Evolutionary conservation across 37 sponge, comb jelly and placozoan genomes (phyloP).

Genomic region (Theonella swinhoei): DNA sequence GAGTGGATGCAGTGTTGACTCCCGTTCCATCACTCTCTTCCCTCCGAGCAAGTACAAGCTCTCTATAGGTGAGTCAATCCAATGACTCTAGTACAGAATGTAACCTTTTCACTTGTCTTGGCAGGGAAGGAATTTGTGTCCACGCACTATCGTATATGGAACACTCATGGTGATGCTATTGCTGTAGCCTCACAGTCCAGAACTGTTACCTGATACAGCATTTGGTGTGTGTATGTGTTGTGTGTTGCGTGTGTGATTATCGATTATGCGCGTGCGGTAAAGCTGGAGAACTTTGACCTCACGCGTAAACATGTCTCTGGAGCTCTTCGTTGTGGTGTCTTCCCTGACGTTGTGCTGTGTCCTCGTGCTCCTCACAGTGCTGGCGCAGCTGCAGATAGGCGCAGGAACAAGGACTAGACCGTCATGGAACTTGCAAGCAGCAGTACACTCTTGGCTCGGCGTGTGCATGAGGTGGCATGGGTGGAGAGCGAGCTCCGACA

Average conservation of each 20-base stretch:
- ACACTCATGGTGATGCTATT: conserved; percentile 89
- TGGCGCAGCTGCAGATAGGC: not conserved
- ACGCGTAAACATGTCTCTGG: not conserved
- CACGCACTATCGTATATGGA: conserved; percentile 83
- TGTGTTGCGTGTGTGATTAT: not conserved
- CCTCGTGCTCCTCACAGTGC: not conserved
- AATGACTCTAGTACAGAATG: not conserved
- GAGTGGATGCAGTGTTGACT: conserved; percentile 81
- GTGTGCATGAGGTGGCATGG: not conserved
- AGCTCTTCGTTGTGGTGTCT: not conserved
- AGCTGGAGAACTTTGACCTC: not conserved
- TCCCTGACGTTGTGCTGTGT: not conserved
- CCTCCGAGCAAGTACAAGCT: conserved; percentile 74
- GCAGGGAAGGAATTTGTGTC: conserved; percentile 48
- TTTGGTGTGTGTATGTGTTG: conserved; percentile 20
- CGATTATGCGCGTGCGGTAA: not conserved
- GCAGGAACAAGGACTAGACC: not conserved
- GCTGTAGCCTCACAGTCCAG: conserved; percentile 36
- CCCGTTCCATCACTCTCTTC: conserved; percentile 71
- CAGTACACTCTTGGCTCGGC: not conserved
- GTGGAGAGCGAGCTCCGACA: not conserved
- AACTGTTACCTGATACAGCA: not conserved
- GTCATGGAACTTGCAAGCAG: not conserved
- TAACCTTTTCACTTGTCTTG: too few species aligned
- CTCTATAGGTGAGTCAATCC: conserved; percentile 31